These are phyloP conservation scores for Megalops atlanticus DNA, from an alignment of 2,113 vertebrate species.

Conservation along the genomic window DNA sequence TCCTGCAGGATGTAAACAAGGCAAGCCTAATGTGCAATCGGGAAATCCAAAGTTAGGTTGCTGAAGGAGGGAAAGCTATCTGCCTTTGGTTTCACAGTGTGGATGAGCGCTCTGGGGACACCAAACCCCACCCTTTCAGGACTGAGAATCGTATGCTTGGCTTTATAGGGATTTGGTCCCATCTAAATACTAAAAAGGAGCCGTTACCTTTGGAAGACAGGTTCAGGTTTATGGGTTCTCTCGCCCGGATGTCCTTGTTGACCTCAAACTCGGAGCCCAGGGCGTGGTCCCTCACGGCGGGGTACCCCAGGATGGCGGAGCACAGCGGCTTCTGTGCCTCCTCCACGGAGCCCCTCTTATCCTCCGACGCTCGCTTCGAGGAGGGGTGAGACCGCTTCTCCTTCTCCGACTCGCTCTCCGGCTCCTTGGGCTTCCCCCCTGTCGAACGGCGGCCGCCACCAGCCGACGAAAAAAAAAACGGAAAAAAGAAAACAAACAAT, in stretches of 20 bases:
- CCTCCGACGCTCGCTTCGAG: constrained; percentile 70
- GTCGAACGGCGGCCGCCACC: no score
- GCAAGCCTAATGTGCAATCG: no score
- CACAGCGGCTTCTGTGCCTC: constrained; percentile 86
- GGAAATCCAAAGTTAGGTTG: no score
- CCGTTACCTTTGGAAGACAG: constrained; percentile 80
- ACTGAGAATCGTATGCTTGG: no score
- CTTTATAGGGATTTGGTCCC: no score
- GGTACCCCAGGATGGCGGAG: constrained; percentile 76
- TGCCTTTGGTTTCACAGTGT: background rate
- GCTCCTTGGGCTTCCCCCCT: constrained; percentile 53
- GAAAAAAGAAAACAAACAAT: background rate
- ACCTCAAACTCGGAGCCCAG: constrained; percentile 68
- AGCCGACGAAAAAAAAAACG: no score
- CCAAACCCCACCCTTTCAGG: background rate
- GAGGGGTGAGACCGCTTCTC: constrained; percentile 38
- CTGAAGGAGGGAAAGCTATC: no score
- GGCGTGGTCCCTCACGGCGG: constrained; percentile 73
- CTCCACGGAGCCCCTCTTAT: constrained; percentile 77
- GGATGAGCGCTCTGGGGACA: background rate
- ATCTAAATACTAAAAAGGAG: background rate
- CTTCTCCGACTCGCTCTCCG: constrained; percentile 36
- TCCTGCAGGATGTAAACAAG: no score
- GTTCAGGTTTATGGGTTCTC: constrained; percentile 63
- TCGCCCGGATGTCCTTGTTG: constrained; percentile 58